Percentiles rank a stretch among this genome's conserved stretches.
phyloP scores from a whole-genome alignment of 1,140 invertebrate species.

The Plectus sambesii region DNA sequence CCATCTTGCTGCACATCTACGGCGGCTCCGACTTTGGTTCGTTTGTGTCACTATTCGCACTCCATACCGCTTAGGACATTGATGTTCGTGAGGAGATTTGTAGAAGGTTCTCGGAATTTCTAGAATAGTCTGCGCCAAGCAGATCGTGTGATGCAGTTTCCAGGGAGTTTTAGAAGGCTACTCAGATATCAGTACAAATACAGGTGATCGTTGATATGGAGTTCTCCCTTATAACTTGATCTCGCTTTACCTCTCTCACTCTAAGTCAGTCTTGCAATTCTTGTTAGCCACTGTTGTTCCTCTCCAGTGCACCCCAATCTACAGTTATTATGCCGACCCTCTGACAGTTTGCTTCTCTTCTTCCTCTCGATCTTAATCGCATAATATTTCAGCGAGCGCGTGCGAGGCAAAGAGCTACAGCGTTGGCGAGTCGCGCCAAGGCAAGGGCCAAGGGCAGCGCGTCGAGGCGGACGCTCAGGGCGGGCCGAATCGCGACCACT shows the following conservation, averaged over 20 bases:
- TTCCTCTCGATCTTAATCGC: background rate
- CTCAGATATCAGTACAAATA: too few species aligned
- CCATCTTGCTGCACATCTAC: conserved; percentile 76
- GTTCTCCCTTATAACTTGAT: background rate
- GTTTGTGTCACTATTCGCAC: background rate
- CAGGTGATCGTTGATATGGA: background rate
- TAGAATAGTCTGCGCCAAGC: too few species aligned
- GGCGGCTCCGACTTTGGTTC: conserved; percentile 71
- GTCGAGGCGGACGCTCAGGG: conserved; percentile 54
- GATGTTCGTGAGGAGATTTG: too few species aligned
- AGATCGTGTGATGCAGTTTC: too few species aligned
- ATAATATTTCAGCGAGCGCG: background rate
- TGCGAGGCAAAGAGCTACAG: conserved; percentile 13
- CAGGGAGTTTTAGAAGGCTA: too few species aligned
- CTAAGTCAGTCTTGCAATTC: too few species aligned
- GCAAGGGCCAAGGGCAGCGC: conserved; percentile 15
- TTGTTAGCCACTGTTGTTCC: conserved; percentile 2
- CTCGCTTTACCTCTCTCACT: background rate
- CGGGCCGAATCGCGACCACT: conserved; percentile 58
- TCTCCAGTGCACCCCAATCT: too few species aligned
- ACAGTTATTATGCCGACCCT: too few species aligned
- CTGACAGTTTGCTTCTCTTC: too few species aligned
- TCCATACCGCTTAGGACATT: background rate
- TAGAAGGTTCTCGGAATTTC: too few species aligned
- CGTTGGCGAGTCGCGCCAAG: conserved; percentile 18